Conservation (phyloP, 2,888 invertebrate genomes). For the Colostygia pectinataria region DNA sequence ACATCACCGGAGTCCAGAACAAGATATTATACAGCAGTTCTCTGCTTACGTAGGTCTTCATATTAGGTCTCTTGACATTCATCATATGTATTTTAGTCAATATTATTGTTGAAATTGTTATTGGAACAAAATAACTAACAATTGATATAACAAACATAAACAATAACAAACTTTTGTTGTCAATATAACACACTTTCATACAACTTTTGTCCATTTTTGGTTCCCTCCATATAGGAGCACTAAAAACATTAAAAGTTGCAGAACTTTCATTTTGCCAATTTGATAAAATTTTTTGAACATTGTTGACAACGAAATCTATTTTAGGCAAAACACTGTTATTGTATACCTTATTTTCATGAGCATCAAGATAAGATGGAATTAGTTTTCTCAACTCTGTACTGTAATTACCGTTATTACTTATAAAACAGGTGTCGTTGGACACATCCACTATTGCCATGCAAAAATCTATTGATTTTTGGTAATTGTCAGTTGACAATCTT, state of each 20-base stretch:
- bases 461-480: conserved; percentile 44
- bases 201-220: conserved; percentile 55
- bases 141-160: conserved; percentile 66
- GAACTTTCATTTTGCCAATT: conserved; percentile 53
- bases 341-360: conserved; percentile 45
- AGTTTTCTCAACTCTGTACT: conserved; percentile 51
- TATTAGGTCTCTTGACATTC: conserved; percentile 54
- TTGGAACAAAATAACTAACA: conserved; percentile 71
- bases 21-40: conserved; percentile 71
- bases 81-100: conserved; percentile 68
- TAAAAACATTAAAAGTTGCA: conserved; percentile 47
- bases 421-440: conserved; percentile 50
- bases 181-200: conserved; percentile 64
- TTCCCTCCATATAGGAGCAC: conserved; percentile 44
- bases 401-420: conserved; percentile 35
- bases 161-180: conserved; percentile 61
- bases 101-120: conserved; percentile 68
- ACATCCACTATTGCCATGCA: conserved; percentile 65
- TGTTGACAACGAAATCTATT: conserved; percentile 55
- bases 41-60: conserved; percentile 63
- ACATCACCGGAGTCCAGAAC: conserved; percentile 76
- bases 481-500: conserved; percentile 40
- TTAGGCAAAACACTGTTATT: conserved; percentile 43
- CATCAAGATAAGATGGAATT: conserved; percentile 53
- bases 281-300: conserved; percentile 60